phyloP scores from a whole-genome alignment of 2,888 invertebrate genomes.

The Nesidiocoris tenuis region DNA sequence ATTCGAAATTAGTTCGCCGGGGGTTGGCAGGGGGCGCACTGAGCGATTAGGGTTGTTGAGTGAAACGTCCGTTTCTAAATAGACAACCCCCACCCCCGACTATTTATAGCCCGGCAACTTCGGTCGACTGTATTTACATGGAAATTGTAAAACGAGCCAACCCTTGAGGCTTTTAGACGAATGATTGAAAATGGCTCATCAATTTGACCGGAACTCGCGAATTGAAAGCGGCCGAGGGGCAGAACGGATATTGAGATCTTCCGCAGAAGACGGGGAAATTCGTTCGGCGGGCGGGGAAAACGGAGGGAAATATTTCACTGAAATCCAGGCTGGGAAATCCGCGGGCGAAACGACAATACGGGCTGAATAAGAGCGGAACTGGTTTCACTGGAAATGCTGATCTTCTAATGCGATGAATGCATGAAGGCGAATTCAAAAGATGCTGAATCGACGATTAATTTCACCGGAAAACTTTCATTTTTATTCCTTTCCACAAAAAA shows the following conservation, averaged over 20 bases:
- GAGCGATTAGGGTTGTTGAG: conserved; percentile 25
- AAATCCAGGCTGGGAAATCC: neutral
- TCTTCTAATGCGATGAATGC: too few relatives aligned
- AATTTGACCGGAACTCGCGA: conserved; percentile 36
- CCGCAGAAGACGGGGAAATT: conserved; percentile 6
- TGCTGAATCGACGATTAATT: too few relatives aligned
- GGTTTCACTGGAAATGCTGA: too few relatives aligned
- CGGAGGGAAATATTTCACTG: neutral
- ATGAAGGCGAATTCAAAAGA: too few relatives aligned
- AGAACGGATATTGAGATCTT: conserved; percentile 35
- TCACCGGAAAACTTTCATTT: too few relatives aligned
- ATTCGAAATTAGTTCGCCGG: conserved; percentile 18
- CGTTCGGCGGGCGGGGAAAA: neutral
- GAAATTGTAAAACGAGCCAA: conserved; percentile 15
- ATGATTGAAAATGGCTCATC: conserved; percentile 41
- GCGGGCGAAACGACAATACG: too few relatives aligned
- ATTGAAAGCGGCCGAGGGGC: neutral
- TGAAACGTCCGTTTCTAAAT: conserved; percentile 35
- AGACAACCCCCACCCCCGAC: neutral
- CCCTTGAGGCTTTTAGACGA: neutral
- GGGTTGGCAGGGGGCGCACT: neutral
- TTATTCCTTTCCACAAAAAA: too few relatives aligned
- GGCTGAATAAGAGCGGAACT: too few relatives aligned
- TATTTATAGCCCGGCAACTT: conserved; percentile 8
- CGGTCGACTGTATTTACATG: conserved; percentile 28